These are phyloP conservation scores for Pithys albifrons DNA, from an alignment of 2,113 vertebrate species.

Conservation along the genomic window DNA sequence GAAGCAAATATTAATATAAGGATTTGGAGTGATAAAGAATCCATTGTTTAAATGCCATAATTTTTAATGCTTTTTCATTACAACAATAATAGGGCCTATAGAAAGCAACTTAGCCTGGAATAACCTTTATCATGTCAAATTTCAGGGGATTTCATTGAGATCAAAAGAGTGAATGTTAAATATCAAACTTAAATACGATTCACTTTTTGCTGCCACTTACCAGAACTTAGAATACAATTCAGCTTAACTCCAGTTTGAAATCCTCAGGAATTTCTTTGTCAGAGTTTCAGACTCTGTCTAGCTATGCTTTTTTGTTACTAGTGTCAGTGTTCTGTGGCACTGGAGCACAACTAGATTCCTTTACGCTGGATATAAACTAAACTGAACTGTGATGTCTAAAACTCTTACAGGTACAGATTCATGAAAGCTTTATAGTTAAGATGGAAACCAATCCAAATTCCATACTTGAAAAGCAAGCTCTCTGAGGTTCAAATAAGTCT, in stretches of 20 bases:
- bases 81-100: not conserved
- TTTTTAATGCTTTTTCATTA: not conserved
- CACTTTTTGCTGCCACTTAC: not conserved
- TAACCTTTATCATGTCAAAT: not conserved
- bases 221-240: not conserved
- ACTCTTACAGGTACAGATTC: not conserved
- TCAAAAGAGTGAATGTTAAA: not conserved
- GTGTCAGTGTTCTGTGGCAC: not conserved
- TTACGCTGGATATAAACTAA: not conserved
- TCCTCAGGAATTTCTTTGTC: not conserved
- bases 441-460: not conserved
- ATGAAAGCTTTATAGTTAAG: not conserved
- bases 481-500: not conserved
- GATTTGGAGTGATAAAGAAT: not conserved
- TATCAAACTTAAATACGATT: not conserved
- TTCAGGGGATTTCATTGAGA: not conserved
- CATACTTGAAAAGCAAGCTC: not conserved
- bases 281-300: not conserved
- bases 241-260: not conserved
- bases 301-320: not conserved
- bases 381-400: not conserved
- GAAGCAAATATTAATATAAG: not conserved
- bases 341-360: not conserved
- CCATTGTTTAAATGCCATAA: not conserved
- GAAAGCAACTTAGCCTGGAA: not conserved